Base-by-base conservation (phyloP, 2,888 invertebrate genomes). In the Seira ritae region DNA sequence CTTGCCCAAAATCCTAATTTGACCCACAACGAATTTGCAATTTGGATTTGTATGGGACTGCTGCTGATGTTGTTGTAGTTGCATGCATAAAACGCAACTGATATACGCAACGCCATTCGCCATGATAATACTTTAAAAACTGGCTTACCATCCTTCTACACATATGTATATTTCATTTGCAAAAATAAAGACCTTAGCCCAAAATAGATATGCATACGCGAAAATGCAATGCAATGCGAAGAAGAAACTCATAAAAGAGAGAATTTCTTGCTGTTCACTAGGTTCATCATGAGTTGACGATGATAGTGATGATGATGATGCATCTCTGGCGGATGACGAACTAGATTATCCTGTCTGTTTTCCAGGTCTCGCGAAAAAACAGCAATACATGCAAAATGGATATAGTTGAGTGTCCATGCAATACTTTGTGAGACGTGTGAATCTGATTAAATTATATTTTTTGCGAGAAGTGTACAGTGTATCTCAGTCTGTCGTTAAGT, bases 281-380 rank as follows among this genome's bases (percentile, higher is more conserved):
- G 8, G 31, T 31, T 31, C 31, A 31, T 31, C 3, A 31, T 31
- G 31, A 31, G 31, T 31, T 31, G 31, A 31, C 31, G 31, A n/a
- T 50, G 50, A n/a, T 50, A 15, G 15, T 50, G 50, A n/a, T 50
- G 50, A 50, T 50, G 50, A 50, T 50, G 50, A 50, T 50, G 50
- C 50, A 50, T 50, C 50, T 50, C 50, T 50, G 50, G 50, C 50
- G 50, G 50, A 50, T 50, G 50, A 50, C 50, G 50, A 50, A 50
- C 50, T 50, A 50, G 50, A 50, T 50, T 50, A 50, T 50, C 50
- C 12, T 50, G 50, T 8, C 50, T 50, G 8, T 8, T 31, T 8
- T 50, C 50, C 50, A 50, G 50, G 50, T 50, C 50, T 50, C 50
- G 50, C 50, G 17, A 50, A 50, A 50, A 50, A 50, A 50, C 3